A percentile compares a stretch with the other conserved stretches of the same genome.
Evolutionary conservation across 2,888 invertebrate species (phyloP).

Genomic region (Nemapogon koenigi): DNA sequence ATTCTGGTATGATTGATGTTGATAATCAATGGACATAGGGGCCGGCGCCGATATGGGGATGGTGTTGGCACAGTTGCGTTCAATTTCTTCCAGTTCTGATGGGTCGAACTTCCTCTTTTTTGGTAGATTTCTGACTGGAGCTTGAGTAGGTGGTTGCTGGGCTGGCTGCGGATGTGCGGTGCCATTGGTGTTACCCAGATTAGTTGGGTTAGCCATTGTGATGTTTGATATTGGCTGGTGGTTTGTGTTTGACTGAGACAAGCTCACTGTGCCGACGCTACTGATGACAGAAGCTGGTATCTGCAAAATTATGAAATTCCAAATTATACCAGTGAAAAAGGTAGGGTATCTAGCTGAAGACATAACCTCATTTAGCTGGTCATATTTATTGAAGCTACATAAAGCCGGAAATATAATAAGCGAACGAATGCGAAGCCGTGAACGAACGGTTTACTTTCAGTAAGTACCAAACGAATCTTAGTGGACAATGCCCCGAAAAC

Average conservation of each 20-base stretch:
- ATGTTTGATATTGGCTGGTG: constrained; percentile 34
- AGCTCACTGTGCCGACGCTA: constrained; percentile 63
- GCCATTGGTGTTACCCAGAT: constrained; percentile 42
- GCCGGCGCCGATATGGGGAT: constrained; percentile 34
- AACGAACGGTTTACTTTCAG: no score
- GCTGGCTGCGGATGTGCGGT: constrained; percentile 28
- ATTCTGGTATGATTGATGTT: constrained; percentile 30
- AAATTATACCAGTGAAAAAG: no score
- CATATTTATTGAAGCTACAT: no score
- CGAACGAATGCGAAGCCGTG: no score
- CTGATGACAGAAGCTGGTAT: constrained; percentile 67
- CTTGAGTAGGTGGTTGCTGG: constrained; percentile 53
- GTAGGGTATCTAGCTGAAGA: no score
- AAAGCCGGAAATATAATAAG: no score
- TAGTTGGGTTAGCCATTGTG: constrained; percentile 54
- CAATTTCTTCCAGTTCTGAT: constrained; percentile 76
- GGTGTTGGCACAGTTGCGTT: constrained; percentile 53
- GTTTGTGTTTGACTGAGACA: constrained; percentile 47
- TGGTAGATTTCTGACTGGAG: constrained; percentile 80
- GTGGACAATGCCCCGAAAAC: no score
- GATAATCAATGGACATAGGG: constrained; percentile 29
- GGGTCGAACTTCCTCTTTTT: constrained; percentile 92
- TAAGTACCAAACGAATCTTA: no score
- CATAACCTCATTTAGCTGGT: no score
- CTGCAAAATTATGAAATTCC: constrained; percentile 39